These are phyloP conservation scores for Styela clava DNA, from an alignment of 23 tunicate species.

Conservation along the genomic window DNA sequence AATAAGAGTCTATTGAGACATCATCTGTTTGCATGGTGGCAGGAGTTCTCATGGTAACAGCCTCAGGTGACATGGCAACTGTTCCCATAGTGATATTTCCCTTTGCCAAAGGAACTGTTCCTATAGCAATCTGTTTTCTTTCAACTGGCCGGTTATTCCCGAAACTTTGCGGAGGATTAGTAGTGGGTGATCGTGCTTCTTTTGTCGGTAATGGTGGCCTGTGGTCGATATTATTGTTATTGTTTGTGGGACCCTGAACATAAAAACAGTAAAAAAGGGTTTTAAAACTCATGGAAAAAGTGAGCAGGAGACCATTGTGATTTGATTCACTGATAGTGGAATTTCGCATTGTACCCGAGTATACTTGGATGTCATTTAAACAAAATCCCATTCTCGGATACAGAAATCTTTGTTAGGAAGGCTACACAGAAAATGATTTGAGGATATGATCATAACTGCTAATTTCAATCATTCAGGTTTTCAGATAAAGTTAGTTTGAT, in stretches of 20 bases:
- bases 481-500: no score
- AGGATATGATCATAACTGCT: no score
- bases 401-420: no score
- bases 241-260: background rate
- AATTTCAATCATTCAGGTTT: no score
- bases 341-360: no score
- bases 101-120: background rate
- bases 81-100: background rate
- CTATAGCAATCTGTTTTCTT: background rate
- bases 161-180: background rate
- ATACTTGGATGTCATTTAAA: no score
- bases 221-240: background rate
- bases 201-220: background rate
- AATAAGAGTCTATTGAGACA: constrained; percentile 7
- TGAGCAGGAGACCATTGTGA: no score
- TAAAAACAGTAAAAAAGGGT: no score
- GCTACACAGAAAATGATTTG: no score
- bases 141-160: background rate
- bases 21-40: background rate
- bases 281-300: no score
- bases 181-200: background rate
- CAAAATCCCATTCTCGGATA: no score
- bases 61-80: background rate
- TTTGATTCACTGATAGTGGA: no score
- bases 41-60: constrained; percentile 5